Base-by-base conservation (phyloP, 1,140 invertebrate genomes). In the Brachionus asplanchnoidis region DNA sequence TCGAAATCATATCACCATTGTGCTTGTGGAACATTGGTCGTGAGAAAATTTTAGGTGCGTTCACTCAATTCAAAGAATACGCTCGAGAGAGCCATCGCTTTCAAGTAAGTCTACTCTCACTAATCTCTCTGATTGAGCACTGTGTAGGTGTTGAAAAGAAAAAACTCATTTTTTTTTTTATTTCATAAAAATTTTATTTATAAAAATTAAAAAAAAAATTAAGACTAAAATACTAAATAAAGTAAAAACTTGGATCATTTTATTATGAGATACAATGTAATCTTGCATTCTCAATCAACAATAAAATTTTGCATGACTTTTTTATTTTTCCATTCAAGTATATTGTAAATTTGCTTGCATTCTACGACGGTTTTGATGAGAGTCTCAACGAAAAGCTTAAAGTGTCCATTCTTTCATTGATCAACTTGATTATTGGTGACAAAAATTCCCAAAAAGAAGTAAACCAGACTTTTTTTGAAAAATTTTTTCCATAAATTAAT, bases 201-300 rank as follows among this genome's bases (percentile, higher is more conserved):
- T n/a, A 68, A 68, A 68, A 68, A 68, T 23, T 32, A 28, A 23
- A 12, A 32, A 68, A 68, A 12, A 73, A 73, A 42, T 36, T 42
- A 73, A 73, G 68, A 73, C 40, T 73, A 73, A 73, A 73, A 46
- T 77, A 77, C 73, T 77, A 50, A 77, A 77, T 77, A 77, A 77
- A 77, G 73, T 77, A 77, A 23, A 46, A 77, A 50, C 42, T 28
- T 50, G 44, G 46, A 36, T 40, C 73, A 36, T 50, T 36, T 77
- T 77, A 44, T 77, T 77, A 77, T 77, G 73, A 77, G 73, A 77
- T 77, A 44, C 46, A 77, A 77, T 77, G 42, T 68, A 68, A 68
- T 32, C 66, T 68, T 68, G 66, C 32, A 36, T 77, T 77, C 46
- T 26, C 23, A 50, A 26, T 36, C 11, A 26, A 20, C 20, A 26